These are phyloP conservation scores for Asbolus verrucosus DNA, from an alignment of 1,140 invertebrate genomes.

Conservation along the genomic window DNA sequence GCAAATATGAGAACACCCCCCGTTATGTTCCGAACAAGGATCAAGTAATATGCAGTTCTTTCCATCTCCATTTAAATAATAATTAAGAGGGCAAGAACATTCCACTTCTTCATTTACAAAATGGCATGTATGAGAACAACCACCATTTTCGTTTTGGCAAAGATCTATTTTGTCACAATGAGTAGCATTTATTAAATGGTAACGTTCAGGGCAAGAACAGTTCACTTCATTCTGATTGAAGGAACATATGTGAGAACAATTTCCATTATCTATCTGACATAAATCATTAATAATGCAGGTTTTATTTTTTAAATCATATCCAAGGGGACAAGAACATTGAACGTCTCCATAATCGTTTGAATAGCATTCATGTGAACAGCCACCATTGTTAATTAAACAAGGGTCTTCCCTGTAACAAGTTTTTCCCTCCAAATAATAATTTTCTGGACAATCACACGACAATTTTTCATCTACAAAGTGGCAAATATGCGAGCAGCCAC, in stretches of 20 bases:
- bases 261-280: conserved; percentile 70
- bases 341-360: conserved; percentile 67
- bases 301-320: conserved; percentile 66
- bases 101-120: conserved; percentile 60
- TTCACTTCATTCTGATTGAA: conserved; percentile 34
- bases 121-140: conserved; percentile 74
- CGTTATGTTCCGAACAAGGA: conserved; percentile 75
- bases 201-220: conserved; percentile 55
- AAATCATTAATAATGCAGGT: conserved; percentile 68
- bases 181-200: conserved; percentile 61
- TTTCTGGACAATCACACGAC: conserved; percentile 81
- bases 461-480: conserved; percentile 62
- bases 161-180: conserved; percentile 59
- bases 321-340: conserved; percentile 72
- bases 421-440: conserved; percentile 71
- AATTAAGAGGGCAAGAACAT: conserved; percentile 71
- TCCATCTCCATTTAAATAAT: conserved; percentile 64
- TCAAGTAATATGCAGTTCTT: conserved; percentile 71
- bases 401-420: conserved; percentile 69
- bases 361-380: conserved; percentile 74
- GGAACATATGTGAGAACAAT: conserved; percentile 64
- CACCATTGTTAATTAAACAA: conserved; percentile 72
- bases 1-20: conserved; percentile 76
- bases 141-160: conserved; percentile 69
- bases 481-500: conserved; percentile 76